phyloP scores from a whole-genome alignment of 2,113 vertebrate species.

The Enhydra lutris region DNA sequence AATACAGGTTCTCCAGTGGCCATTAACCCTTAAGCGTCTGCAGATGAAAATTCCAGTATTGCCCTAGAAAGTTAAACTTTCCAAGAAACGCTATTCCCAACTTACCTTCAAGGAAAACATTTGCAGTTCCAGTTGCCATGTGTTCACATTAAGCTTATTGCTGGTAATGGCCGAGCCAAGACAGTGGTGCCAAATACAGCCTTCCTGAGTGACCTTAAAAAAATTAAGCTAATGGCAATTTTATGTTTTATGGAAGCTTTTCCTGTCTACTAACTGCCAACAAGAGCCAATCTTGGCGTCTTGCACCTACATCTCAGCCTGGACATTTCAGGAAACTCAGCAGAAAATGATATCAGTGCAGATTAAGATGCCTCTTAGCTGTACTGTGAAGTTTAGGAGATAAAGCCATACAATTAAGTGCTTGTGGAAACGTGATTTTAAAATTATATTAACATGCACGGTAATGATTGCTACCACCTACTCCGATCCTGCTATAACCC shows the following conservation, averaged over 20 bases:
- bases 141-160: slow-evolving; percentile 24
- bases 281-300: neutral
- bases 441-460: neutral
- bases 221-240: slow-evolving; percentile 40
- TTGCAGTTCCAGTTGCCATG: neutral
- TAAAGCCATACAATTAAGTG: neutral
- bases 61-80: slow-evolving; percentile 26
- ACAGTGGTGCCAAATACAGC: slow-evolving; percentile 3
- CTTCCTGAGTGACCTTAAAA: slow-evolving; percentile 8
- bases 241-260: neutral
- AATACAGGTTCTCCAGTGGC: neutral
- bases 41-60: neutral
- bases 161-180: neutral
- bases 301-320: neutral
- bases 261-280: neutral
- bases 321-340: neutral
- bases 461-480: too few relatives aligned
- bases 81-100: neutral
- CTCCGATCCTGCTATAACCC: too few relatives aligned
- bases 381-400: neutral
- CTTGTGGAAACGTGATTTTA: neutral
- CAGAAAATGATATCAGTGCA: neutral
- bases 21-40: neutral
- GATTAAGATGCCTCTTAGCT: neutral
- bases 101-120: slow-evolving; percentile 38